phyloP scores from a whole-genome alignment of 2,797 vertebrate species.

The Megalops cyprinoides region DNA sequence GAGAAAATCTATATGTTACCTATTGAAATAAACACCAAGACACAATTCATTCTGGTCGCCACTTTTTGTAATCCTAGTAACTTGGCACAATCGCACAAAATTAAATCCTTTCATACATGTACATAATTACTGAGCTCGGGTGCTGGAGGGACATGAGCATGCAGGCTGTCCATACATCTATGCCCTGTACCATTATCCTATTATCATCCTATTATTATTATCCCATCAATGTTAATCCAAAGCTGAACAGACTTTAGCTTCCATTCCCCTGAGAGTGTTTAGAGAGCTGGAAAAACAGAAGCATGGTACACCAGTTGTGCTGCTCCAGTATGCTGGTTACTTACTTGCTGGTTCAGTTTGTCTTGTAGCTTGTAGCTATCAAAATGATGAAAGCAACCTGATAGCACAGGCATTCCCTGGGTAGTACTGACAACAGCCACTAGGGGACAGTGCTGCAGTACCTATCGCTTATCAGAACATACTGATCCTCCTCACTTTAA shows the following conservation, averaged over 20 bases:
- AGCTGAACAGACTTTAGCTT: too few relatives aligned
- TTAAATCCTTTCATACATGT: too few relatives aligned
- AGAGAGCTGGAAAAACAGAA: too few relatives aligned
- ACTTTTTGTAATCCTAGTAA: constrained; percentile 2
- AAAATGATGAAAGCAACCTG: background rate
- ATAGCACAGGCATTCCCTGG: background rate
- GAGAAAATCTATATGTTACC: constrained; percentile 68
- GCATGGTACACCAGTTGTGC: too few relatives aligned
- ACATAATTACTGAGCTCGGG: too few relatives aligned
- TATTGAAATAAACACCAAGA: constrained; percentile 76
- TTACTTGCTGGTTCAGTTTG: too few relatives aligned
- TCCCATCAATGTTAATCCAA: too few relatives aligned
- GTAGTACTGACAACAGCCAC: background rate
- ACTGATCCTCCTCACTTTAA: background rate
- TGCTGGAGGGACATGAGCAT: background rate
- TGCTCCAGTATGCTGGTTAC: too few relatives aligned
- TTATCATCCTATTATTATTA: too few relatives aligned
- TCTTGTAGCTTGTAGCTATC: too few relatives aligned
- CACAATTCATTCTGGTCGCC: constrained; percentile 39
- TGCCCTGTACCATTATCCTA: too few relatives aligned
- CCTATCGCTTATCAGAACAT: background rate
- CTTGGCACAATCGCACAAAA: background rate
- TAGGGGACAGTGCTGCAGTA: background rate
- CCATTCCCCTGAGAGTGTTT: too few relatives aligned
- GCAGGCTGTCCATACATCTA: background rate